phyloP scores from a whole-genome alignment of 2,888 invertebrate species.

The Deilephila elpenor region DNA sequence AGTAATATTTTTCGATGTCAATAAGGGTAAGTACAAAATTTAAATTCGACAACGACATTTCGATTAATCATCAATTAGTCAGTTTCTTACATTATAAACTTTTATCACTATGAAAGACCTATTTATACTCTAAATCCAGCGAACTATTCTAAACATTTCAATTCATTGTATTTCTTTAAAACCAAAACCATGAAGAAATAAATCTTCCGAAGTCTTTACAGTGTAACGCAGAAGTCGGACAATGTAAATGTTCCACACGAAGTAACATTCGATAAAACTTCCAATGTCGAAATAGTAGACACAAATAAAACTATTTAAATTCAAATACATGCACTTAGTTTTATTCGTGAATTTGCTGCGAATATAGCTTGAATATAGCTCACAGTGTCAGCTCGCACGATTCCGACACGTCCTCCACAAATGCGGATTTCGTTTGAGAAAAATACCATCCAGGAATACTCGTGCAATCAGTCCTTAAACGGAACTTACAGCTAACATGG shows the following conservation, averaged over 20 bases:
- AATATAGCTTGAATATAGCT: slow-evolving; percentile 12
- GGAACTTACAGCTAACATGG: not conserved
- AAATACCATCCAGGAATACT: slow-evolving; percentile 41
- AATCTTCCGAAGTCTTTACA: not conserved
- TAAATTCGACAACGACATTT: too few species aligned
- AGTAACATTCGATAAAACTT: not conserved
- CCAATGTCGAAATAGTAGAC: not conserved
- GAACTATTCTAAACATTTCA: too few species aligned
- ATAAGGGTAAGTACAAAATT: too few species aligned
- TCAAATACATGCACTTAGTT: slow-evolving; percentile 34
- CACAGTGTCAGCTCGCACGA: slow-evolving; percentile 32
- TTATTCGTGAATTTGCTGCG: slow-evolving; percentile 34
- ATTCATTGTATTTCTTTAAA: not conserved
- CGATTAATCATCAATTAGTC: too few species aligned
- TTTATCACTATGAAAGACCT: too few species aligned
- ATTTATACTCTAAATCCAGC: too few species aligned
- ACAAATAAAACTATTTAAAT: slow-evolving; percentile 29
- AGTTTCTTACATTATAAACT: too few species aligned
- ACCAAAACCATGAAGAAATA: not conserved
- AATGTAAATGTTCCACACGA: not conserved
- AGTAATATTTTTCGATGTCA: too few species aligned
- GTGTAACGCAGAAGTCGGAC: not conserved
- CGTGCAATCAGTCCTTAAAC: slow-evolving; percentile 29
- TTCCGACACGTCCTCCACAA: slow-evolving; percentile 49
- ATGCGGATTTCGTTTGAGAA: slow-evolving; percentile 45